Base-by-base conservation (phyloP, 2,888 invertebrate species). In the Ornithoptera priamus region DNA sequence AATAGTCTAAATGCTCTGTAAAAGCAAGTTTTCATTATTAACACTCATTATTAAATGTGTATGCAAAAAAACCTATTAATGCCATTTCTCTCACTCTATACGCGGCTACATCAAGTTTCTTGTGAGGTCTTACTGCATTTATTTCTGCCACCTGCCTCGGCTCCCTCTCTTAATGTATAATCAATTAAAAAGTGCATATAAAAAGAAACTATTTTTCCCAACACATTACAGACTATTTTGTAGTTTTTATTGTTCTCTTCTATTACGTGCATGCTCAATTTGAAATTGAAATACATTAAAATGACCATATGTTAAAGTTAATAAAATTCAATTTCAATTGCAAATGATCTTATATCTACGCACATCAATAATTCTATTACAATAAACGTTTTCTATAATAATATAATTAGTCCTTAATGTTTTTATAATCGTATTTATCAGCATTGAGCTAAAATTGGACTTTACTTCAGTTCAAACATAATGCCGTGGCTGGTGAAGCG, bases 61-160 rank as follows among this genome's bases (percentile, higher is more conserved):
- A 64, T 50, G 30, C 20, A 10, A 74, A 73, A 78, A 75, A 77
- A 75, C 74, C 72, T 73, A 71, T 71, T 74, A 72, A 74, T 75
- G 68, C 76, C 63, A 42, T 42, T 67, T 56, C 70, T 72, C 70
- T 74, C 39, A 70, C 67, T 74, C 74, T 76, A 74, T 78, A 75
- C 74, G 75, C 73, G 75, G 75, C 71, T 73, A 76, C 75, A 78
- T 76, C 74, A 70, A 71, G 68, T 73, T 78, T 78, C 77, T 79
- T 78, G 76, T 74, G 72, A 71, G 67, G 70, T 71, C 71, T 73
- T 75, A 75, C 74, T 72, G 74, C 72, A 74, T 75, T 75, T 73
- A 76, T 74, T 76, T 76, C 73, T 75, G 75, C 79, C 79, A 76
- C 78, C 77, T 78, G 78, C 77, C 76, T 78, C 76, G 77, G 72